A percentile compares a stretch with the other conserved stretches of the same genome.
Conservation (phyloP, 2,888 invertebrate species). For the Drosophila percnosoma region DNA sequence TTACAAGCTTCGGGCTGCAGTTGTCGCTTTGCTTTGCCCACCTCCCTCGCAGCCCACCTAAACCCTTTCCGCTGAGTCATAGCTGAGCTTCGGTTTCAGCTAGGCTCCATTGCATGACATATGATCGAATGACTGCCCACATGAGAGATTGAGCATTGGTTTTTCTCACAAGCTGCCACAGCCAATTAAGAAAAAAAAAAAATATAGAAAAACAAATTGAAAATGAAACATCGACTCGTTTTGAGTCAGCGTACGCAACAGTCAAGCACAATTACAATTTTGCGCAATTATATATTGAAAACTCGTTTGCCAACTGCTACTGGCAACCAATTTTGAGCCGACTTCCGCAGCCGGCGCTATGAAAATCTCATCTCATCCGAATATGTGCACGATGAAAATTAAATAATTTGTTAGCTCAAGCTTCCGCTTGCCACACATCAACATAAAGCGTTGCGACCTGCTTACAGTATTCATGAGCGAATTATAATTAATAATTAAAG, state of each 20-base stretch:
- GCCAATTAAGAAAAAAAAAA: slow-evolving; percentile 43
- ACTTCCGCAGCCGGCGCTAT: slow-evolving; percentile 62
- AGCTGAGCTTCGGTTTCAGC: neutral
- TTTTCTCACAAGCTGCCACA: slow-evolving; percentile 54
- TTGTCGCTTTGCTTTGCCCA: neutral
- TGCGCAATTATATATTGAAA: slow-evolving; percentile 72
- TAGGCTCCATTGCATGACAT: slow-evolving; percentile 33
- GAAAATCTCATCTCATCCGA: slow-evolving; percentile 34
- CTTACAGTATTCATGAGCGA: slow-evolving; percentile 6
- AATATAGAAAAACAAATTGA: slow-evolving; percentile 18
- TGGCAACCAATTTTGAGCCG: slow-evolving; percentile 31
- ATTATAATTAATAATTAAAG: slow-evolving; percentile 13
- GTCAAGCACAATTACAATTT: slow-evolving; percentile 73
- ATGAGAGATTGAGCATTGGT: slow-evolving; percentile 43
- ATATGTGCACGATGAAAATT: slow-evolving; percentile 37
- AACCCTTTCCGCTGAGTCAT: slow-evolving; percentile 56
- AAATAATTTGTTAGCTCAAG: slow-evolving; percentile 22
- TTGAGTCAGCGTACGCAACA: slow-evolving; percentile 64
- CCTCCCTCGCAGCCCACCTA: neutral
- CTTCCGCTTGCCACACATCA: slow-evolving; percentile 53
- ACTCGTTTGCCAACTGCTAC: slow-evolving; percentile 57
- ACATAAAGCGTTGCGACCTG: slow-evolving; percentile 12
- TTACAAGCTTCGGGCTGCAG: slow-evolving; percentile 1
- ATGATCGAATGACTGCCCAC: slow-evolving; percentile 42
- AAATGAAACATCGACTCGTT: slow-evolving; percentile 20